Conservation (phyloP, 2,797 vertebrate genomes). For the Phataginus tricuspis region DNA sequence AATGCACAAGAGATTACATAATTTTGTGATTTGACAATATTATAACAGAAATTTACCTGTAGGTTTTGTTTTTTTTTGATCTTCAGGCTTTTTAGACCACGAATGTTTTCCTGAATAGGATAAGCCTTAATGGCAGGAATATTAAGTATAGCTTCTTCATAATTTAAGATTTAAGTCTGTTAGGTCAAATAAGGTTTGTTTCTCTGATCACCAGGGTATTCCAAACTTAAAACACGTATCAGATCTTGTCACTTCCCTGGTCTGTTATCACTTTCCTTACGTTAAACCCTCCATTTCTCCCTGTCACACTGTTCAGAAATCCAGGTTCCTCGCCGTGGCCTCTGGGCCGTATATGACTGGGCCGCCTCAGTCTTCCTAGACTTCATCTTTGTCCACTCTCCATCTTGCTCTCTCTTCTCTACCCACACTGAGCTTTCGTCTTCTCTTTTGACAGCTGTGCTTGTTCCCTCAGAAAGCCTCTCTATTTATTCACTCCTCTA, state of each 20-base stretch:
- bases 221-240: background rate
- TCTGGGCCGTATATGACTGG: background rate
- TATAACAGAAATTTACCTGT: background rate
- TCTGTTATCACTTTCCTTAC: background rate
- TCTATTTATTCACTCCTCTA: background rate
- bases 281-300: background rate
- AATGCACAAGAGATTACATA: background rate
- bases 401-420: background rate
- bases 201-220: background rate
- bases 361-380: background rate
- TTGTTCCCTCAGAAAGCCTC: background rate
- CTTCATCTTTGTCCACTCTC: background rate
- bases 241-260: background rate
- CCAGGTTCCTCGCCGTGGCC: background rate
- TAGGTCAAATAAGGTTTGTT: background rate
- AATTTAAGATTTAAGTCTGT: conserved; percentile 29
- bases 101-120: background rate
- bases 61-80: background rate
- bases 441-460: background rate
- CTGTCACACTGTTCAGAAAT: background rate
- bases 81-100: conserved; percentile 26
- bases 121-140: background rate
- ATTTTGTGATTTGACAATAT: background rate
- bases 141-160: background rate
- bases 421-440: background rate